Base-by-base conservation (phyloP, 2,113 vertebrate genomes). In the Oryzias melastigma region DNA sequence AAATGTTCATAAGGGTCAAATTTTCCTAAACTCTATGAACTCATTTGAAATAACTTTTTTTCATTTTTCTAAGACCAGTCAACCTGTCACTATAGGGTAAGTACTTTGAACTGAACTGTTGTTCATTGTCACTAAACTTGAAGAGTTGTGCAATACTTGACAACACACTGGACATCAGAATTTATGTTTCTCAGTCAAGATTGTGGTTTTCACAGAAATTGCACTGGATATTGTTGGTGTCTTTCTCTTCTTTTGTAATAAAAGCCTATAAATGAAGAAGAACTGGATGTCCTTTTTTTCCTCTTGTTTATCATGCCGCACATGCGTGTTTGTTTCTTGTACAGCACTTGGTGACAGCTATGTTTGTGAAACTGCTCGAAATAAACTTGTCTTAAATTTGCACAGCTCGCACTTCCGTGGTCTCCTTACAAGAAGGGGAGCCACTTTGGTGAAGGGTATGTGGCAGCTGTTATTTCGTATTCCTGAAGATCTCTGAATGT, bases 301-400 rank as follows among this genome's bases (percentile, higher is more conserved):
- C 7, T 40, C 7, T n/a, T 44, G 62, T 76, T 80, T 40, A 58
- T 69, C 22, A 17, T 14, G 65, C 52, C 74, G 73, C 62, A 53
- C 71, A 56, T 78, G 53, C 72, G 19, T 60, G 52, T 79, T 73
- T 59, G 51, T 78, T 77, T 56, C 64, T 66, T 81, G 68, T 75
- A 65, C 81, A 71, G 75, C 77, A 83, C 73, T 80, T 78, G 71
- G 64, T 74, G 66, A 83, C 73, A 60, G 60, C 49, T 44, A 22
- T 65, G 62, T 82, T 85, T 81, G 72, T 73, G 48, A 53, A 80
- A 50, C 29, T 27, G 54, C 60, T 29, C 49, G 42, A 83, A 89
- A 86, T 86, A 87, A 86, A 83, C 58, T 52, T 79, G 85, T 89
- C 87, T 89, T 87, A 86, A 78, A 72, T 82, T 80, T 81, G 62